Evolutionary conservation across 2,113 vertebrate species (phyloP).

Genomic region (Dicerorhinus sumatrensis): DNA sequence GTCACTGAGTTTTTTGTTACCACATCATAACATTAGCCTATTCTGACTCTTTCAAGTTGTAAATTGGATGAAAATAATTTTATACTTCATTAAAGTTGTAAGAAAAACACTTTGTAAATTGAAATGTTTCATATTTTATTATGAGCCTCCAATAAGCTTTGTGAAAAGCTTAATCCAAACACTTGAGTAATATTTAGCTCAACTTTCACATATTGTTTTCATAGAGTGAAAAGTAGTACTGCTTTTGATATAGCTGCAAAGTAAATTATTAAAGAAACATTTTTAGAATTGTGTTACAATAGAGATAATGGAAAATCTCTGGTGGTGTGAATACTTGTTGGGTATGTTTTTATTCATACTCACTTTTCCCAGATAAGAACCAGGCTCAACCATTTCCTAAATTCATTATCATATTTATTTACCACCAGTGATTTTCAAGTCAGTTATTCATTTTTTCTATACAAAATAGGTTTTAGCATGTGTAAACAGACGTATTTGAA

Average conservation of each 20-base stretch:
- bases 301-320: constrained; percentile 65
- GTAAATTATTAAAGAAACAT: constrained; percentile 58
- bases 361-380: constrained; percentile 45
- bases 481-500: constrained; percentile 31
- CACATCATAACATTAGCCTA: not conserved
- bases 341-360: constrained; percentile 51
- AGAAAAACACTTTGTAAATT: constrained; percentile 61
- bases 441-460: constrained; percentile 40
- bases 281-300: constrained; percentile 51
- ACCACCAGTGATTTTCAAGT: constrained; percentile 48
- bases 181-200: constrained; percentile 52
- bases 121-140: constrained; percentile 54
- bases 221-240: constrained; percentile 31
- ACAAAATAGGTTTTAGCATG: not conserved
- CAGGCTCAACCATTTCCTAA: constrained; percentile 9
- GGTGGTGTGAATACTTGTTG: constrained; percentile 5
- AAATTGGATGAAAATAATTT: constrained; percentile 68
- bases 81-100: constrained; percentile 62
- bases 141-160: constrained; percentile 12
- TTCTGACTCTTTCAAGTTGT: constrained; percentile 41
- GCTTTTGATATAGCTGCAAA: constrained; percentile 59
- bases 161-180: constrained; percentile 34
- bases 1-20: not conserved
- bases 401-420: constrained; percentile 60
- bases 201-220: constrained; percentile 41